Evolutionary conservation across 2,113 vertebrate species (phyloP).

Genomic region (Vimba vimba): DNA sequence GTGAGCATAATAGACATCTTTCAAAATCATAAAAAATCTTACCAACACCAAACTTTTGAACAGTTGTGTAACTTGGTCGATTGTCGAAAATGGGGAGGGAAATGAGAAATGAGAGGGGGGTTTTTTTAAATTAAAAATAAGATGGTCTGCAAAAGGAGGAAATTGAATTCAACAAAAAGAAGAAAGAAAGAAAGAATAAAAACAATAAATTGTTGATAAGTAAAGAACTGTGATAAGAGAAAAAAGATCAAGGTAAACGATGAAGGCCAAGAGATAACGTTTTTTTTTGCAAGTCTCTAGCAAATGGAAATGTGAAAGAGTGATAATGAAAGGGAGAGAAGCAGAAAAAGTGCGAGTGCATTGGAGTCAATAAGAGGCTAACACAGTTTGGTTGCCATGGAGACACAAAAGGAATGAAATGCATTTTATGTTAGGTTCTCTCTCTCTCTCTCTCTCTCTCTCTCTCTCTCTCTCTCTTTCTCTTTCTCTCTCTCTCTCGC

Average conservation of each 20-base stretch:
- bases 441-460: neutral
- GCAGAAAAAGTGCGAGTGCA: constrained; percentile 58
- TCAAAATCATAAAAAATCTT: neutral
- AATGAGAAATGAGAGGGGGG: neutral
- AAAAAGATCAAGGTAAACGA: constrained; percentile 17
- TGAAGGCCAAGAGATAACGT: constrained; percentile 11
- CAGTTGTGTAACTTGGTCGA: neutral
- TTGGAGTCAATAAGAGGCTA: constrained; percentile 43
- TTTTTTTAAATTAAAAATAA: neutral
- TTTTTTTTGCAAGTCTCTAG: neutral
- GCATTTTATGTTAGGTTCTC: constrained; percentile 28
- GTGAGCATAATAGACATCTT: neutral
- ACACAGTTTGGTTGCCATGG: constrained; percentile 42
- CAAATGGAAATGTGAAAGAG: constrained; percentile 28
- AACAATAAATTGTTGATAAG: neutral
- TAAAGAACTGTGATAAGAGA: neutral
- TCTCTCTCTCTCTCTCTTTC: neutral
- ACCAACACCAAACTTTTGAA: neutral
- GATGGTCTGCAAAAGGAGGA: neutral
- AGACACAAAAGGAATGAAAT: constrained; percentile 38
- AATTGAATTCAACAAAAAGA: neutral
- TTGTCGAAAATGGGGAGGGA: neutral
- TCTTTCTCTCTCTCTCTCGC: neutral
- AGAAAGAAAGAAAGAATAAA: no score
- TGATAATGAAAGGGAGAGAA: constrained; percentile 30